Conservation (phyloP, 2,113 vertebrate genomes). For the Lycaon pictus region DNA sequence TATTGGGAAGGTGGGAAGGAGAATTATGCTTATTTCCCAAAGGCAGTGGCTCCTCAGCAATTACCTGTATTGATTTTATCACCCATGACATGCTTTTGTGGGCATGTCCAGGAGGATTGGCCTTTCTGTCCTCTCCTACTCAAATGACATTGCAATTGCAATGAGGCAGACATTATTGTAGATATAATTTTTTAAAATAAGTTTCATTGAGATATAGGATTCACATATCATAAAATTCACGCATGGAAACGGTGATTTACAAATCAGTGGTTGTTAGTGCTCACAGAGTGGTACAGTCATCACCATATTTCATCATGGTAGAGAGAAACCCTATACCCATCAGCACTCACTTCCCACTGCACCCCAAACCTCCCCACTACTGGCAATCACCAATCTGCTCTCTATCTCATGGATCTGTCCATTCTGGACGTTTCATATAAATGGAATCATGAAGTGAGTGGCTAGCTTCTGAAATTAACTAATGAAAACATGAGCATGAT, state of each 20-base stretch:
- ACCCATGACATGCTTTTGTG: neutral
- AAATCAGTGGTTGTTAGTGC: neutral
- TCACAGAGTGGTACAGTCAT: neutral
- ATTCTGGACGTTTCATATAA: neutral
- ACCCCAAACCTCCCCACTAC: neutral
- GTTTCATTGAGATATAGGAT: neutral
- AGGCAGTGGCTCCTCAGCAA: neutral
- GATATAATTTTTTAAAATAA: neutral
- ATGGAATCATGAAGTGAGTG: neutral
- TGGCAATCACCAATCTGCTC: neutral
- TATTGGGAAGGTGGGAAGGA: neutral
- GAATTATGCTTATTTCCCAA: neutral
- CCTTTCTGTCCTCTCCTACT: neutral
- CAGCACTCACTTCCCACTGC: neutral
- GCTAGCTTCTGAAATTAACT: neutral
- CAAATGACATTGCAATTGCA: neutral
- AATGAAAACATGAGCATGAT: neutral
- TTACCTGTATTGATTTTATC: neutral
- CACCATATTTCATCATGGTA: neutral
- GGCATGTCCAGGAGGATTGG: neutral
- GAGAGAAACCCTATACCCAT: neutral
- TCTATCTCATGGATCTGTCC: neutral
- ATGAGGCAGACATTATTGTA: neutral
- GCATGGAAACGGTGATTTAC: neutral
- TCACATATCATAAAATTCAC: neutral